phyloP scores from a whole-genome alignment of 2,113 vertebrate species.

The Ranitomeya imitator region DNA sequence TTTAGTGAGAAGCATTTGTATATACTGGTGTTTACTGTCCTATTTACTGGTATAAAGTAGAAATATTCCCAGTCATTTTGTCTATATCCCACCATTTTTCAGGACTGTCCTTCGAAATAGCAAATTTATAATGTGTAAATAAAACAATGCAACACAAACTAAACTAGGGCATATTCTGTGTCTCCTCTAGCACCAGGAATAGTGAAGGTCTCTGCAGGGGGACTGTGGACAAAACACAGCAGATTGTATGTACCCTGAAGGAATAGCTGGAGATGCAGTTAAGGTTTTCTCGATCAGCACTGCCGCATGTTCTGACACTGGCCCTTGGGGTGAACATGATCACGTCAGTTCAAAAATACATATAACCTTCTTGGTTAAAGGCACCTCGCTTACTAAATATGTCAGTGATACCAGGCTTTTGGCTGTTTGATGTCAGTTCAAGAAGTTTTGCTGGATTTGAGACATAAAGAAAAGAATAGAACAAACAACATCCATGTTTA shows the following conservation, averaged over 20 bases:
- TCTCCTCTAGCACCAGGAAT: conserved; percentile 45
- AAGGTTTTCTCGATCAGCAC: conserved; percentile 53
- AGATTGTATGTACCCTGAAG: conserved; percentile 62
- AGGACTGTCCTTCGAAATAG: not conserved
- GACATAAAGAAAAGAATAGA: conserved; percentile 28
- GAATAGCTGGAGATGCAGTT: conserved; percentile 49
- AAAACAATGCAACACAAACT: not conserved
- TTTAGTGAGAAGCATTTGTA: not conserved
- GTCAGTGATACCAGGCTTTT: conserved; percentile 58
- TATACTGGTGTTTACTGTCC: not conserved
- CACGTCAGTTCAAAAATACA: conserved; percentile 47
- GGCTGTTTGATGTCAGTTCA: conserved; percentile 62
- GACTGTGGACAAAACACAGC: conserved; percentile 62
- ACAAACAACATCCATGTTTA: conserved; percentile 26
- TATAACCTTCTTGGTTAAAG: conserved; percentile 56
- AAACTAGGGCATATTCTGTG: conserved; percentile 33
- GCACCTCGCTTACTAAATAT: conserved; percentile 44
- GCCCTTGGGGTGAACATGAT: conserved; percentile 57
- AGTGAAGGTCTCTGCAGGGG: conserved; percentile 49
- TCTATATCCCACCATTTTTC: not conserved
- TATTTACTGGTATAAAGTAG: not conserved
- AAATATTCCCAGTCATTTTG: not conserved
- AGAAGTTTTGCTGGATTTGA: conserved; percentile 7
- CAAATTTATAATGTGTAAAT: not conserved
- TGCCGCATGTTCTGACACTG: conserved; percentile 51